Evolutionary conservation across 37 sponge, comb jelly and placozoan genomes (phyloP).

Genomic region (Amphimedon queenslandica): DNA sequence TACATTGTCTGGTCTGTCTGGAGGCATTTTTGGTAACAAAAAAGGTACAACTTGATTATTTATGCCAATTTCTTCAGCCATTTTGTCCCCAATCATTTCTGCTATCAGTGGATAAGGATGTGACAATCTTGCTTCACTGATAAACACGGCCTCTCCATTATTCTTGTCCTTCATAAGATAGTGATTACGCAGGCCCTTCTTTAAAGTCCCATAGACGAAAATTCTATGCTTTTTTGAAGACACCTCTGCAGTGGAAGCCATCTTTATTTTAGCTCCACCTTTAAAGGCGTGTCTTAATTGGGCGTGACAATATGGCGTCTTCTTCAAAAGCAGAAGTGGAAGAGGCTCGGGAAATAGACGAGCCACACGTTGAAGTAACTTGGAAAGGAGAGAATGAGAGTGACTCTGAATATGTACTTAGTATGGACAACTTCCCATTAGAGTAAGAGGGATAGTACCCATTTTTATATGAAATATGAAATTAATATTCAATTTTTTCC

Average conservation of each 20-base stretch:
- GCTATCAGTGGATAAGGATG: constrained; percentile 64
- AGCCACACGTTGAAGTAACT: neutral
- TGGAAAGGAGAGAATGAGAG: neutral
- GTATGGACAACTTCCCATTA: neutral
- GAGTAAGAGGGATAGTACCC: neutral
- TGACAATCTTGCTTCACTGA: constrained; percentile 40
- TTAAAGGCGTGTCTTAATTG: too few species aligned
- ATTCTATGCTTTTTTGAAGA: too few species aligned
- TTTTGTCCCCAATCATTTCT: neutral
- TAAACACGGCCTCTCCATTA: constrained; percentile 39
- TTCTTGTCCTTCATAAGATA: constrained; percentile 19
- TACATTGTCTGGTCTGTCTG: too few species aligned
- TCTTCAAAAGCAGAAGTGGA: too few species aligned
- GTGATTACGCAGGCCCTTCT: constrained; percentile 67
- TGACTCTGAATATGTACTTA: neutral
- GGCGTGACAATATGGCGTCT: neutral
- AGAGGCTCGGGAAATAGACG: too few species aligned
- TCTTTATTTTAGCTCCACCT: too few species aligned
- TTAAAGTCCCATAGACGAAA: constrained; percentile 84
- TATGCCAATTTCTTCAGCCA: too few species aligned
- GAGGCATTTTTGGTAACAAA: too few species aligned
- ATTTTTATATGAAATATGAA: neutral
- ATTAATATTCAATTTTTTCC: neutral
- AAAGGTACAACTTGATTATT: too few species aligned
- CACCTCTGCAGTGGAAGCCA: too few species aligned